Conservation (phyloP, 1,140 invertebrate genomes). For the Adelges cooleyi region DNA sequence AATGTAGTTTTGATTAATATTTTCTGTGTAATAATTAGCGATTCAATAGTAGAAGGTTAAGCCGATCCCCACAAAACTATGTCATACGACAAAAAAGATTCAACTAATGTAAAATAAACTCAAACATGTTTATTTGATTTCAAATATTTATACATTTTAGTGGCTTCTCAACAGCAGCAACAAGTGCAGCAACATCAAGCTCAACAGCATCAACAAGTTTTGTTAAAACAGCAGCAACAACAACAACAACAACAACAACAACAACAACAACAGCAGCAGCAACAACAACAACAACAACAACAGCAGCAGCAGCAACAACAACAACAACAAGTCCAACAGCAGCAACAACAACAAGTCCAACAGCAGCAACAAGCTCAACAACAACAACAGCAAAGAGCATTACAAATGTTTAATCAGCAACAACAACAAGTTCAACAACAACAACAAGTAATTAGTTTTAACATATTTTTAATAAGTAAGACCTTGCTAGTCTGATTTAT, state of each 20-base stretch:
- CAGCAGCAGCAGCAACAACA: constrained; percentile 33
- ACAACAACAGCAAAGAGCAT: constrained; percentile 39
- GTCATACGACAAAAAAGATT: no score
- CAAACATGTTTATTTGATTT: no score
- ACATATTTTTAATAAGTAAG: no score
- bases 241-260: constrained; percentile 41
- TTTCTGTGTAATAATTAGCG: no score
- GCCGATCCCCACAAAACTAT: no score
- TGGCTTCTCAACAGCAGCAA: constrained; percentile 21
- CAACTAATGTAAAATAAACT: no score
- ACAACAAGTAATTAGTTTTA: constrained; percentile 36
- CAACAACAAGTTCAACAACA: constrained; percentile 40
- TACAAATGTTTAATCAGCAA: constrained; percentile 32
- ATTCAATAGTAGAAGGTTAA: no score
- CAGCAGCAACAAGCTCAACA: constrained; percentile 36
- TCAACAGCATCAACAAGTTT: constrained; percentile 37
- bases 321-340: constrained; percentile 34
- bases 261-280: constrained; percentile 38
- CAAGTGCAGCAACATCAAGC: constrained; percentile 27
- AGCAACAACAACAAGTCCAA: constrained; percentile 39
- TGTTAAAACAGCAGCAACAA: constrained; percentile 39
- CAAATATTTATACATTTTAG: no score
- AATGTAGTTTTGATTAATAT: no score
- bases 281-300: constrained; percentile 38
- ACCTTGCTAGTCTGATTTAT: no score